Evolutionary conservation across 1,140 invertebrate genomes (phyloP).

Genomic region (Vollenhovia emeryi): DNA sequence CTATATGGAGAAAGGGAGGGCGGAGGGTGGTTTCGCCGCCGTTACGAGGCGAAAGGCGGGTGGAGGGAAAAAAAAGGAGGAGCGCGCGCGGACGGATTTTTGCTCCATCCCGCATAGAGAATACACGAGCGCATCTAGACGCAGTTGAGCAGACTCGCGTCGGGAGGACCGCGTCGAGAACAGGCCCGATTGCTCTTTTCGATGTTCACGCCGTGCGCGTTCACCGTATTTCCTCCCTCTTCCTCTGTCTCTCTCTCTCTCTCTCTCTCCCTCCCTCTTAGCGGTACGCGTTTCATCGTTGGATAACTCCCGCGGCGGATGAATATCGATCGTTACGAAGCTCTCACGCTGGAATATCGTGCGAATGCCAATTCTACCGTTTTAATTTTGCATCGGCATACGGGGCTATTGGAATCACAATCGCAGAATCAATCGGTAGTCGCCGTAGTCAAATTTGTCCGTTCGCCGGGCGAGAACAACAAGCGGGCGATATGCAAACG

Average conservation of each 20-base stretch:
- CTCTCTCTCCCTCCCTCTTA: constrained; percentile 27
- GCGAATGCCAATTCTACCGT: constrained; percentile 40
- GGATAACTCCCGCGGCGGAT: constrained; percentile 7
- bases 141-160: constrained; percentile 62
- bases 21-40: constrained; percentile 31
- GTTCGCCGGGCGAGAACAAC: constrained; percentile 58
- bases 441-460: constrained; percentile 58
- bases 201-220: constrained; percentile 46
- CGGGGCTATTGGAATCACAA: constrained; percentile 54
- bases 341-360: constrained; percentile 12
- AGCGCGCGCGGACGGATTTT: constrained; percentile 63
- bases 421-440: constrained; percentile 57
- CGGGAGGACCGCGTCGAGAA: constrained; percentile 68
- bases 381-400: constrained; percentile 45
- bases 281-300: constrained; percentile 49
- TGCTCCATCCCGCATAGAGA: constrained; percentile 23
- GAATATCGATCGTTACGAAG: constrained; percentile 50
- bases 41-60: constrained; percentile 37
- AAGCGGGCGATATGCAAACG: constrained; percentile 54
- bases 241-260: constrained; percentile 3
- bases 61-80: constrained; percentile 60
- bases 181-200: constrained; percentile 55
- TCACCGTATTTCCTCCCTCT: constrained; percentile 22
- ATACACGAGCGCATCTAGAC: constrained; percentile 56
- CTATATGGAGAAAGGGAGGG: constrained; percentile 67